phyloP scores from a whole-genome alignment of 2,113 vertebrate species.

The Hippoglossus stenolepis region DNA sequence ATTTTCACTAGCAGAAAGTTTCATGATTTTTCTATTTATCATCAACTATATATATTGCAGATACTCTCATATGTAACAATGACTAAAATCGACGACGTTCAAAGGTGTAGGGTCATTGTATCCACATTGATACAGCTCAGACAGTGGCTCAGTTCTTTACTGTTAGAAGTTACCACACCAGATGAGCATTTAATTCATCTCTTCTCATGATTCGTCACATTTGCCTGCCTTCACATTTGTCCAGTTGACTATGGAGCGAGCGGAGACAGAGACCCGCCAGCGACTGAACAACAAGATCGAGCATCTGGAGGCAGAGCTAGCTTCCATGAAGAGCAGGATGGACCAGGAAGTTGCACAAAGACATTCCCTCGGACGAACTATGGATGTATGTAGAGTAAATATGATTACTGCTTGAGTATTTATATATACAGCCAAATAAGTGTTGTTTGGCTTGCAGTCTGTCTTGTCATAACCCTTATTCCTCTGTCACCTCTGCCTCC shows the following conservation, averaged over 20 bases:
- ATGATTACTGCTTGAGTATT: neutral
- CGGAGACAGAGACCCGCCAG: constrained; percentile 91
- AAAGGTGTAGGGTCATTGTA: neutral
- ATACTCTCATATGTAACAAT: neutral
- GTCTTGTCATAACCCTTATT: neutral
- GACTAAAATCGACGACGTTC: neutral
- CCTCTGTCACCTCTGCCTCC: neutral
- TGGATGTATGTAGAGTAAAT: constrained; percentile 84
- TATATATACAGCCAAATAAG: neutral
- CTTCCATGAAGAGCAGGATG: constrained; percentile 90
- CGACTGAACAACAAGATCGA: constrained; percentile 90
- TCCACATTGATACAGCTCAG: neutral
- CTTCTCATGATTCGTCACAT: neutral
- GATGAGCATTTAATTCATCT: neutral
- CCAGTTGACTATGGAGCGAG: constrained; percentile 91
- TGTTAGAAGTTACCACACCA: neutral
- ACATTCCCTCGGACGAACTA: constrained; percentile 88
- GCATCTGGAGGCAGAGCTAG: constrained; percentile 88
- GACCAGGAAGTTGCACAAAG: constrained; percentile 92
- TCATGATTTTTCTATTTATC: neutral
- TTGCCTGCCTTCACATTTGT: neutral
- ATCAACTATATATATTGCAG: neutral
- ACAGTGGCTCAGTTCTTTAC: neutral
- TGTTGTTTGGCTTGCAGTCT: neutral
- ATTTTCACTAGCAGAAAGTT: neutral